Evolutionary conservation across 2,113 vertebrate species (phyloP), one percentile per base, ranked within the genome.

Genomic region (Salvator merianae): DNA sequence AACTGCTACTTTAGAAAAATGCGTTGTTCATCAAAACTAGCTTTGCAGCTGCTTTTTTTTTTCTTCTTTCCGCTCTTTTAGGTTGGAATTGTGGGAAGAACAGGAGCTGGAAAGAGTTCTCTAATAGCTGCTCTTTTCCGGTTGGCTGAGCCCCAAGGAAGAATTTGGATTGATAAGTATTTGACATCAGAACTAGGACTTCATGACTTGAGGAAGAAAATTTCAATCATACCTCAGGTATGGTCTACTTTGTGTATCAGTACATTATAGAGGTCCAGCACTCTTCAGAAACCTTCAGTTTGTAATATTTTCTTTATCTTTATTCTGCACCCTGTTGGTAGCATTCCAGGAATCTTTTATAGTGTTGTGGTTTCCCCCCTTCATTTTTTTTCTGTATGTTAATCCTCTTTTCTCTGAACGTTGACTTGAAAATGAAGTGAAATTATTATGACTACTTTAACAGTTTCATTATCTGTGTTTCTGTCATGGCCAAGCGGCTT

Each of bases 191-290:
- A 98, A 90, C 96, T 99, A 22, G 98, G 98, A 75, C 97, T 99
- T 34, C 98, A 98, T 14, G 97, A 99, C 92, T 95, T 99, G 90
- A 95, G 98, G 38, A 97, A 97, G 94, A 98, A 97, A 94, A 99
- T 99, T 96, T 99, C 98, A 32, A 99, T 99, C 95, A 99, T 99
- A 90, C 98, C 98, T 92, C 98, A 99, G 97, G 98, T 99, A 94
- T 84, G 90, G 63, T 30, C 81, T 77, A 32, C 84, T 83, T 74
- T 79, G 24, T 73, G 43, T 69, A 75, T 81, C 63, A 0, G 30
- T 89, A 62, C 14, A n/a, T 1, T 87, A 1, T 65, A 83, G 65
- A 83, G 40, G 74, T 78, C 73, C 75, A 53, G 81, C 66, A 65
- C 76, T 73, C 59, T 53, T 32, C 30, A n/a, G 34, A 72, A 72